Evolutionary conservation across 2,888 invertebrate species (phyloP).

Genomic region (Cotesia congregata): DNA sequence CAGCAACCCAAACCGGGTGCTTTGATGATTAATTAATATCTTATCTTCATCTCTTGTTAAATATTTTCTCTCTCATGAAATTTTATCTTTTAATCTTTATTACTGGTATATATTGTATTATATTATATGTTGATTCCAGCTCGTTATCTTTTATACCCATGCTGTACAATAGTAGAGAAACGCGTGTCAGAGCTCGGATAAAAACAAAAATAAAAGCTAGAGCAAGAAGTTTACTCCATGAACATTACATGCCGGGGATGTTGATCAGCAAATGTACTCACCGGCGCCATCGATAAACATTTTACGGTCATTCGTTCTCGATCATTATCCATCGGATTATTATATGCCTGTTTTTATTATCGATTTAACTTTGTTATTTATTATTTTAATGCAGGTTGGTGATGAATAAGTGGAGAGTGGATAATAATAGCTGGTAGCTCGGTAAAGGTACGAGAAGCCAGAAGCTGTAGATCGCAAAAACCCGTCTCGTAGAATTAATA

Average conservation of each 20-base stretch:
- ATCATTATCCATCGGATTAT: background rate
- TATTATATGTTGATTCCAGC: background rate
- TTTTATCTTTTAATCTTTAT: background rate
- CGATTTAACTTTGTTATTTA: background rate
- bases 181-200: background rate
- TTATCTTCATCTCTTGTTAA: background rate
- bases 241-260: slow-evolving; percentile 2
- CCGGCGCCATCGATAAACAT: slow-evolving; percentile 21
- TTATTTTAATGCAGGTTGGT: background rate
- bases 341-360: background rate
- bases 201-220: too few relatives aligned
- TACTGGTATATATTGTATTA: background rate
- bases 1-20: background rate
- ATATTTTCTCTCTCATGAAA: background rate
- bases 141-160: background rate
- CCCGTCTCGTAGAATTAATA: background rate
- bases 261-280: background rate
- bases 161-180: background rate
- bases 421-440: background rate
- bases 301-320: background rate
- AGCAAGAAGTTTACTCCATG: background rate
- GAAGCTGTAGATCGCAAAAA: background rate
- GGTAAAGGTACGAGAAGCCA: background rate
- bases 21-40: background rate
- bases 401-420: background rate